Evolutionary conservation across 2,888 invertebrate species (phyloP).

Genomic region (Phorcus lineatus): DNA sequence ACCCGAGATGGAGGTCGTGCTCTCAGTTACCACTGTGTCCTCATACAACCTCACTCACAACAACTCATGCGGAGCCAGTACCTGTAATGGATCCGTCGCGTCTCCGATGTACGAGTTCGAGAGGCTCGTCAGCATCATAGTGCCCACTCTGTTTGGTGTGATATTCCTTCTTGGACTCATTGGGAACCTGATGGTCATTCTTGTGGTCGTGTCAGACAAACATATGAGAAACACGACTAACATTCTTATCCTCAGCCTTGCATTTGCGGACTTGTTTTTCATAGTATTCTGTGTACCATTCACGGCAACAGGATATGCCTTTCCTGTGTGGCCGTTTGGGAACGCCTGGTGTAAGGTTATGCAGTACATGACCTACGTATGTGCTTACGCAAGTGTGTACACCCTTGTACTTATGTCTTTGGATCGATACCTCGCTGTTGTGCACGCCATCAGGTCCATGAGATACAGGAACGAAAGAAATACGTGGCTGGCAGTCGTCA

Average conservation of each 20-base stretch:
- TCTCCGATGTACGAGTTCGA: conserved; percentile 43
- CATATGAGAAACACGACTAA: conserved; percentile 96
- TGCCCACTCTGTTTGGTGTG: conserved; percentile 85
- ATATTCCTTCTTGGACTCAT: conserved; percentile 91
- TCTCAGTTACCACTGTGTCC: neutral
- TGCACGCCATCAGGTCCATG: conserved; percentile 92
- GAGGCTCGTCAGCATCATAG: conserved; percentile 60
- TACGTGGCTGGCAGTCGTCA: conserved; percentile 85
- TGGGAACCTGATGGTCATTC: conserved; percentile 91
- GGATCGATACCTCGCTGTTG: conserved; percentile 92
- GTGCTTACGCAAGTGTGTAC: conserved; percentile 94
- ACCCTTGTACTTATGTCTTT: conserved; percentile 94
- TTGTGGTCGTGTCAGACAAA: conserved; percentile 91
- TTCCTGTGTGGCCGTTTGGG: conserved; percentile 93
- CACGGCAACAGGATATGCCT: conserved; percentile 91
- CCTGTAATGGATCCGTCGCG: neutral
- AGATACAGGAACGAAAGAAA: conserved; percentile 88
- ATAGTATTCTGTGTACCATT: conserved; percentile 95
- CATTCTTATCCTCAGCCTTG: conserved; percentile 91
- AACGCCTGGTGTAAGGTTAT: conserved; percentile 92
- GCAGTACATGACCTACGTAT: conserved; percentile 93
- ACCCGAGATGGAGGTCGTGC: neutral
- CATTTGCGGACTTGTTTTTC: conserved; percentile 92
- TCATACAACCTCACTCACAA: conserved; percentile 2
- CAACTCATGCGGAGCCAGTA: neutral